phyloP scores from a whole-genome alignment of 1,140 invertebrate genomes.

The Neodiprion fabricii region DNA sequence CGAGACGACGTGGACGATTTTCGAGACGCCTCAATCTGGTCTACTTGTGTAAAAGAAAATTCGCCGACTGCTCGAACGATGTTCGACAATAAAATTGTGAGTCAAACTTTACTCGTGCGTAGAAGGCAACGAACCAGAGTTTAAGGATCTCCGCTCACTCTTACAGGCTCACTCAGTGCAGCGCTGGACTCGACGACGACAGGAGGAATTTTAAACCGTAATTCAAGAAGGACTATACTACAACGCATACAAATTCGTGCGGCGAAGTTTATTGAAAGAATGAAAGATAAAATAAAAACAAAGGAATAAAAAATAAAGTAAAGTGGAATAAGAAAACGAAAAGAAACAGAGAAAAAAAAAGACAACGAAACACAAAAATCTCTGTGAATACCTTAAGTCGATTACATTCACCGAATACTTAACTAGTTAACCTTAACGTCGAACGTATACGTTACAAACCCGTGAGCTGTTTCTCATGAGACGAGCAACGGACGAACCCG shows the following conservation, averaged over 20 bases:
- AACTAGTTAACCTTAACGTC: not conserved
- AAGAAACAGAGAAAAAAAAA: not conserved
- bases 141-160: not conserved
- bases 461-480: too few relatives aligned
- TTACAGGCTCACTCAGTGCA: not conserved
- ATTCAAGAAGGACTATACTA: not conserved
- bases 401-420: conserved; percentile 6
- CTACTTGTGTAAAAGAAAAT: too few relatives aligned
- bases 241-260: not conserved
- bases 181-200: not conserved
- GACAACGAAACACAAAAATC: not conserved
- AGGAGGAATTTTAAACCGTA: not conserved
- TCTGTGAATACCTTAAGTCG: not conserved
- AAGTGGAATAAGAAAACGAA: not conserved
- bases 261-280: not conserved
- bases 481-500: too few relatives aligned
- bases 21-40: too few relatives aligned
- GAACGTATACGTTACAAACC: too few relatives aligned
- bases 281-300: not conserved
- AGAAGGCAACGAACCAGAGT: too few relatives aligned
- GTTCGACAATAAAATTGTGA: too few relatives aligned
- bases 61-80: too few relatives aligned
- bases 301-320: not conserved
- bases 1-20: too few relatives aligned
- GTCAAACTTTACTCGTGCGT: too few relatives aligned